Base-by-base conservation (phyloP, 2,797 vertebrate species). In the Hippopotamyrus pictus region DNA sequence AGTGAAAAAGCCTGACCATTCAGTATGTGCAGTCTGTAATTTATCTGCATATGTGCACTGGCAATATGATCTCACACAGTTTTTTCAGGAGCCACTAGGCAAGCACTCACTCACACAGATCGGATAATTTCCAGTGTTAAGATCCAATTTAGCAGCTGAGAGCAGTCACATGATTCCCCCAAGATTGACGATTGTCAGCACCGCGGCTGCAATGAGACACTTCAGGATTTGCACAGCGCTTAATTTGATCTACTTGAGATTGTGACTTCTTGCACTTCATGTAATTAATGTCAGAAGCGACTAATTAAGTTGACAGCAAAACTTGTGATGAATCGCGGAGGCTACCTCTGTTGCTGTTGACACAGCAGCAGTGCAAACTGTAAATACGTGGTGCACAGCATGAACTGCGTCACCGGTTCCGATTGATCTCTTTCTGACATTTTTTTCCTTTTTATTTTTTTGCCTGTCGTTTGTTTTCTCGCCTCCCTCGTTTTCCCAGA, bases 201-300 rank as follows among this genome's bases (percentile, higher is more conserved):
- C 93, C 93, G 93, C 93, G 92, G 93, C 93, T 91, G 90, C 88
- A 90, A 90, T 54, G 44, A 95, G 92, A 94, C 93, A 93, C 94
- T 95, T 91, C 93, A 95, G 94, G 91, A 95, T 96, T 95, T 94
- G 94, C 94, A 95, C 94, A 93, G 93, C 89, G 92, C 94, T 95
- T 96, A 96, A 96, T 96, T 96, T 96, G 95, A 96, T 96, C 94
- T 95, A 96, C 95, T 96, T 96, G 92, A 96, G 95, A 96, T 95
- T 95, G 94, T 93, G 94, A 95, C 94, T 95, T 95, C 95, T 96
- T 79, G 95, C 95, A 95, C 95, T 96, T 95, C 94, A 95, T 95
- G 93, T 95, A 96, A 96, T 96, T 96, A 96, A 95, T 95, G 92
- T 89, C 90, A 95, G 94, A 96, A 95, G 95, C 93, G 94, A 95